Percentiles rank a stretch among this genome's conserved stretches.
These are phyloP conservation scores for Harpagus bidentatus DNA, from an alignment of 2,113 vertebrate genomes.

Conservation along the genomic window DNA sequence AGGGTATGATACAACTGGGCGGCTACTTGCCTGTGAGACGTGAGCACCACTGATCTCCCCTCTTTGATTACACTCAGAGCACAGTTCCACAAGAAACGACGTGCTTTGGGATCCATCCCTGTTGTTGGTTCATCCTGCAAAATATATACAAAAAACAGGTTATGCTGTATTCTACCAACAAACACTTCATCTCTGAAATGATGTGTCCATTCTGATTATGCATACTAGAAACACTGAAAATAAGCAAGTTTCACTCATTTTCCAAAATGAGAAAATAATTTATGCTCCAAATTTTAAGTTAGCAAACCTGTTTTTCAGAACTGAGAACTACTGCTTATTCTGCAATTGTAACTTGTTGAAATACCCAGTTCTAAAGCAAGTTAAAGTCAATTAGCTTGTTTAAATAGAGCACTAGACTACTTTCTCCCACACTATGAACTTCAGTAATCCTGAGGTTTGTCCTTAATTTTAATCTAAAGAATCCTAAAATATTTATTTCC, in stretches of 20 bases:
- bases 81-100: slow-evolving; percentile 93
- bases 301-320: not conserved
- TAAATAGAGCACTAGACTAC: not conserved
- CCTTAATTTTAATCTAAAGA: not conserved
- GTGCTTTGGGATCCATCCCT: slow-evolving; percentile 97
- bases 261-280: not conserved
- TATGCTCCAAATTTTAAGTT: not conserved
- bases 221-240: not conserved
- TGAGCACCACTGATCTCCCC: slow-evolving; percentile 93
- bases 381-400: not conserved
- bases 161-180: not conserved
- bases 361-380: not conserved
- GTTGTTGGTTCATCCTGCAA: slow-evolving; percentile 96
- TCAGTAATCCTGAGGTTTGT: not conserved
- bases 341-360: not conserved
- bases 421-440: not conserved
- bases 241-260: not conserved
- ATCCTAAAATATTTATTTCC: not conserved
- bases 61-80: slow-evolving; percentile 92
- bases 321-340: not conserved
- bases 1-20: not conserved
- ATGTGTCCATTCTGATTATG: not conserved
- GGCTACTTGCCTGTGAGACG: slow-evolving; percentile 88
- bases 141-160: not conserved
- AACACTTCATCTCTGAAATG: not conserved